Base-by-base conservation (phyloP, 1,140 invertebrate genomes). In the Apis laboriosa region DNA sequence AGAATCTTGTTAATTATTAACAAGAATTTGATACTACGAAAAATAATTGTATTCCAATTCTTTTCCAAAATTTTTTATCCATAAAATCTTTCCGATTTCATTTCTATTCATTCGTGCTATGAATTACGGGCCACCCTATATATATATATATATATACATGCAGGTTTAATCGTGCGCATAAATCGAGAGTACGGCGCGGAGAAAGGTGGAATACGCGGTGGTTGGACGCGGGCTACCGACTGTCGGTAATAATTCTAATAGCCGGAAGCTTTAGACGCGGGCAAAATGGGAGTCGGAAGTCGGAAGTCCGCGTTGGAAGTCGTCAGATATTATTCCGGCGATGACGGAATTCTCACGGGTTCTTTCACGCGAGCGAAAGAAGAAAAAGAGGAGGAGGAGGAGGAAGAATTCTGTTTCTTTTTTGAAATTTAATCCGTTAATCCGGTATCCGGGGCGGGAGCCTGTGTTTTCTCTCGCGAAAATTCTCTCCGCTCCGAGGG, bases 211-310 rank as follows among this genome's bases (percentile, higher is more conserved):
- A 53, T 34, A 77, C 1, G n/a, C 17, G 34, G 49, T 5, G 34
- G 19, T 34, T n/a, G 12, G 49, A 17, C 63, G 24, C 13, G 60
- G 15, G 24, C 28, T 19, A 5, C 56, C 21, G 72, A 15, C 28
- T n/a, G 19, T 58, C 55, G 3, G 28, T 49, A 58, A 74, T 74
- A 58, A 60, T 60, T 49, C 34, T 60, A 74, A 74, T 60, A 60
- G 9, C 72, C 72, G 56, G 72, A 74, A 74, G 28, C 56, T 58
- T n/a, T 19, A 58, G 72, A 56, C 72, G 34, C 9, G 55, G 21
- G 72, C 56, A 21, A 74, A 60, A 74, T 60, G 56, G 72, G 12
- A 60, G 28, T 34, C 56, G 72, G 56, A 74, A 74, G 34, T 43
- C 7, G 34, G 7, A 74, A 74, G n/a, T 71, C 68, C 43, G 43